Evolutionary conservation across 2,888 invertebrate genomes (phyloP).

Genomic region (Leucoptera coffeella): DNA sequence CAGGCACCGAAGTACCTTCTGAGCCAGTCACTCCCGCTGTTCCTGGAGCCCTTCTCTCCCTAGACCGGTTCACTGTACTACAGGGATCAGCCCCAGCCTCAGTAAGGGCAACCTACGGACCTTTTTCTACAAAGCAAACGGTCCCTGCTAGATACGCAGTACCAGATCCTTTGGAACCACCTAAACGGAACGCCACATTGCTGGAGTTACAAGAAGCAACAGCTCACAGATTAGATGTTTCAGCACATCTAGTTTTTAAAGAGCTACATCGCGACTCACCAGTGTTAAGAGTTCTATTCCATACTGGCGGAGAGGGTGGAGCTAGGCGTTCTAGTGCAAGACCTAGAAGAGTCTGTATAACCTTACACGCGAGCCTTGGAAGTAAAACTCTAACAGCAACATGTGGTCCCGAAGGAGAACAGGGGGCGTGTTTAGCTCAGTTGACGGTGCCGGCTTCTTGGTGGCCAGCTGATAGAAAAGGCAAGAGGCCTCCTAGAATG

Average conservation of each 20-base stretch:
- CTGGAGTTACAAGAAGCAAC: slow-evolving; percentile 56
- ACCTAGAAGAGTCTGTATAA: slow-evolving; percentile 74
- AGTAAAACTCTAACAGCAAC: slow-evolving; percentile 68
- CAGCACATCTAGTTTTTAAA: slow-evolving; percentile 85
- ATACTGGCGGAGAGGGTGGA: slow-evolving; percentile 83
- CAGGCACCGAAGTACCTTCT: slow-evolving; percentile 44
- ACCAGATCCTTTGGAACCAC: slow-evolving; percentile 72
- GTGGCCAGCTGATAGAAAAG: slow-evolving; percentile 72
- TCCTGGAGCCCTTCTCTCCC: slow-evolving; percentile 67
- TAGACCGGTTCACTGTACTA: slow-evolving; percentile 86
- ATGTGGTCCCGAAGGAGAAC: slow-evolving; percentile 90
- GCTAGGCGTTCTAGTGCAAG: slow-evolving; percentile 63
- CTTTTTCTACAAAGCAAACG: slow-evolving; percentile 91
- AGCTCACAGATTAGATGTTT: slow-evolving; percentile 79
- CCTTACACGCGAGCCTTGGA: slow-evolving; percentile 66
- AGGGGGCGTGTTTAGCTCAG: slow-evolving; percentile 88
- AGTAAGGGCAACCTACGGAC: slow-evolving; percentile 87
- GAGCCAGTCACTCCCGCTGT: slow-evolving; percentile 40
- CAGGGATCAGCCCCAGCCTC: slow-evolving; percentile 88
- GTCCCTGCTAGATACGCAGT: slow-evolving; percentile 86
- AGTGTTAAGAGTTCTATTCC: slow-evolving; percentile 86
- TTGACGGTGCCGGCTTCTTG: slow-evolving; percentile 83
- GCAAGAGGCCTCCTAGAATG: slow-evolving; percentile 63
- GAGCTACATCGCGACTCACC: slow-evolving; percentile 86
- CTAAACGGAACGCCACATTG: slow-evolving; percentile 53